Evolutionary conservation across 2,888 invertebrate species (phyloP).

Genomic region (Protophormia terraenovae): DNA sequence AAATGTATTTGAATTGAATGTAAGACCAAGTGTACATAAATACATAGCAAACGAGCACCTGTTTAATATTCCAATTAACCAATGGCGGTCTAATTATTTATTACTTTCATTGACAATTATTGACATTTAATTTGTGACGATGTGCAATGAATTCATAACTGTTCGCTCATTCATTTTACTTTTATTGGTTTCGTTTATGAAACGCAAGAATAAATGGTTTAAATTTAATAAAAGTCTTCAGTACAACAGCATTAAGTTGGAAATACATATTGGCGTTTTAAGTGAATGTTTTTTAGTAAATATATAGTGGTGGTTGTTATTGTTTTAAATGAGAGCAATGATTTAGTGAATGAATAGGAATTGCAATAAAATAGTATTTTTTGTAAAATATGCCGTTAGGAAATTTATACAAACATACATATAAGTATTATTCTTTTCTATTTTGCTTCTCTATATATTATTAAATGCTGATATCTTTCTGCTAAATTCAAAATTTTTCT

Average conservation of each 20-base stretch:
- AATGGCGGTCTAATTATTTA: slow-evolving; percentile 65
- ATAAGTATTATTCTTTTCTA: neutral
- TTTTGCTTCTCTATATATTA: neutral
- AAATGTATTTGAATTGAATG: neutral
- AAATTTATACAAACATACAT: neutral
- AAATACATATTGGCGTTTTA: neutral
- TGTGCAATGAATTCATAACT: slow-evolving; percentile 64
- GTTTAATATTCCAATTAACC: slow-evolving; percentile 67
- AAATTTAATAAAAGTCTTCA: neutral
- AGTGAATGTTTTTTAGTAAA: neutral
- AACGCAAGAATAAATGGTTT: neutral
- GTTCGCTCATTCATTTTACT: neutral
- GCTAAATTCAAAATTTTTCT: no score
- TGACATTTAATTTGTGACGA: slow-evolving; percentile 64
- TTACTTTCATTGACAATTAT: slow-evolving; percentile 68
- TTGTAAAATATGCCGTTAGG: neutral
- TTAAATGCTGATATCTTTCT: no score
- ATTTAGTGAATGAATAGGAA: neutral
- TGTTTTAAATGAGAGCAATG: no score
- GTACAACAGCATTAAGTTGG: neutral
- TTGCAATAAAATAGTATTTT: neutral
- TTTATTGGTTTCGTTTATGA: neutral
- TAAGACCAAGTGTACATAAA: neutral
- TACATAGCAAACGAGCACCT: slow-evolving; percentile 26
- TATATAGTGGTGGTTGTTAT: no score